Conservation (phyloP, 2,797 vertebrate species). For the Gadopsis marmoratus region DNA sequence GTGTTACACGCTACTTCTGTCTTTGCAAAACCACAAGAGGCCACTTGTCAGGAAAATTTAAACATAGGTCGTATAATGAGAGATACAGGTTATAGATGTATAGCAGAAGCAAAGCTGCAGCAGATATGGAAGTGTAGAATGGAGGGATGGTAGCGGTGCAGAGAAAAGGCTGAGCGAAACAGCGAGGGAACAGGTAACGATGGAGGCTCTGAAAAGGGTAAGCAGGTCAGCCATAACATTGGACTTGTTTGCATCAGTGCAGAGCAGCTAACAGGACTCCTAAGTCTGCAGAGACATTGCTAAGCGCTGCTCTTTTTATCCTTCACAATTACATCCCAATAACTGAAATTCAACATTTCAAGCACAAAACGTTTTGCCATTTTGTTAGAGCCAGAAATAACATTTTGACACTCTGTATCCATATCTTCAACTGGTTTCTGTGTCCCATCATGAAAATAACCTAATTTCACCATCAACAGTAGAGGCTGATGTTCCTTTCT, state of each 20-base stretch:
- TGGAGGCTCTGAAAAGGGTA: constrained; percentile 49
- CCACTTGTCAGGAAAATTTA: no score
- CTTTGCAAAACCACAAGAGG: no score
- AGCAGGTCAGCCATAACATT: constrained; percentile 49
- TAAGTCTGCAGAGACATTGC: background rate
- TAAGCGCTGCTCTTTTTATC: background rate
- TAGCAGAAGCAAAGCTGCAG: constrained; percentile 4
- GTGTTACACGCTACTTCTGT: no score
- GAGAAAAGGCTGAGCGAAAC: constrained; percentile 29
- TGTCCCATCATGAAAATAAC: background rate
- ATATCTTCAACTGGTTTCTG: background rate
- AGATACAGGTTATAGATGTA: background rate
- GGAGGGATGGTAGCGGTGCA: background rate
- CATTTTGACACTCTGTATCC: background rate
- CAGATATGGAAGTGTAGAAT: background rate
- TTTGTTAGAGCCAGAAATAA: background rate
- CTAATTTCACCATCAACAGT: background rate
- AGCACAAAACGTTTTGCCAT: background rate
- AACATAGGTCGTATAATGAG: background rate
- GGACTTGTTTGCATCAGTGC: constrained; percentile 42
- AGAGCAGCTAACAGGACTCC: constrained; percentile 18
- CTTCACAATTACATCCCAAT: background rate
- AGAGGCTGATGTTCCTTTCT: background rate
- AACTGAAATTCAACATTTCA: background rate
- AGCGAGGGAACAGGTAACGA: constrained; percentile 44